Evolutionary conservation across 2,888 invertebrate genomes (phyloP), one percentile per base, ranked within the genome.

Genomic region (Meliscaeva auricollis): DNA sequence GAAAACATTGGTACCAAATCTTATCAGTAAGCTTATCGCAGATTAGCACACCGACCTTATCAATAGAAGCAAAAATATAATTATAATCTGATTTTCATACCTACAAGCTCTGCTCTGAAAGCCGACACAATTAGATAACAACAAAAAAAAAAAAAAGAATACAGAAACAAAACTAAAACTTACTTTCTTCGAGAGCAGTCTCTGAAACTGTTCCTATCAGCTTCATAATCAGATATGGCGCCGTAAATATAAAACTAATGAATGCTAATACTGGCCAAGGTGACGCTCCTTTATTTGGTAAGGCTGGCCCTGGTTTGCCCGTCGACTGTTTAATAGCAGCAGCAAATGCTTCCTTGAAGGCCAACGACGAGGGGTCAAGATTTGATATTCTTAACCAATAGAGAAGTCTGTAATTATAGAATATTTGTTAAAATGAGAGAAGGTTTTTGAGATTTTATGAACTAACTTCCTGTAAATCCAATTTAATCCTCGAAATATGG

Each of bases 241-340:
- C 98, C 0, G 97, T 97, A 68, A 98, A 94, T 58, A 98, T 95
- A 73, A 98, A 95, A 3, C 96, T 96, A 89, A 98, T 94, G 93
- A 99, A 98, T 88, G 98, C 94, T 3, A 98, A 90, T 11, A 98
- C 95, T 0, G 98, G 97, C 98, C 98, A 98, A 64, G 94, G 94
- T 3, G 96, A 95, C 46, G 93, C 92, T 6, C 91, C 91, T 64
- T 89, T 90, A 3, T 88, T 89, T 0, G 91, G 90, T 68, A 90
- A 90, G 0, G 90, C 89, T 72, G 90, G 90, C 41, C 90, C 90
- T 1, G 94, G 93, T 9, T 93, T 89, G 73, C 91, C 90, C 50
- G 91, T 87, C 82, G 91, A 92, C 82, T 88, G 89, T 90, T 62
- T 90, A 77, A 91, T 92, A 87, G 93, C 90, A 15, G 92, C 91